phyloP scores from a whole-genome alignment of 2,888 invertebrate genomes.

The Cyaniris semiargus region DNA sequence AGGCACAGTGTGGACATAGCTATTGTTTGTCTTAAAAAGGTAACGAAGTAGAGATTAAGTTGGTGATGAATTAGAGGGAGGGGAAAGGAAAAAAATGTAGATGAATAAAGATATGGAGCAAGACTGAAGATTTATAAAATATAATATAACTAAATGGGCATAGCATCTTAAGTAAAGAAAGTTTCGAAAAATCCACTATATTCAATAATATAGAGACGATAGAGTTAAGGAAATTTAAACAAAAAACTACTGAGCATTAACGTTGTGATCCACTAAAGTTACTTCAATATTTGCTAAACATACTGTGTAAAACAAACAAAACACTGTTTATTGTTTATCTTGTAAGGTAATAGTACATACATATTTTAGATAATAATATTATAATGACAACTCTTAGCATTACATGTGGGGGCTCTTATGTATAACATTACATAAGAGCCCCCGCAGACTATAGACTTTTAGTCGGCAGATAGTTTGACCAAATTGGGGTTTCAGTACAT shows the following conservation, averaged over 20 bases:
- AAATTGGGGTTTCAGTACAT: too few relatives aligned
- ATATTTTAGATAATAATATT: conserved; percentile 13
- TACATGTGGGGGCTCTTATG: too few relatives aligned
- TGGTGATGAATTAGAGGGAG: background rate
- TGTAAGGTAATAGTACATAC: background rate
- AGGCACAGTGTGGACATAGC: too few relatives aligned
- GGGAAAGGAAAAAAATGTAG: background rate
- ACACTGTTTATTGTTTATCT: background rate
- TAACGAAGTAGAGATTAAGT: background rate
- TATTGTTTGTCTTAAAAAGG: conserved; percentile 9
- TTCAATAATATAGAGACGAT: background rate
- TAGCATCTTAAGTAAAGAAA: background rate
- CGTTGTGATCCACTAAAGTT: background rate
- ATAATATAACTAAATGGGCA: background rate
- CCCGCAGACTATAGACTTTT: too few relatives aligned
- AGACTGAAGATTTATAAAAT: background rate
- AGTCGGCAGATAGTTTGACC: too few relatives aligned
- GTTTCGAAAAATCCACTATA: background rate
- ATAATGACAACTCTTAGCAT: conserved; percentile 28
- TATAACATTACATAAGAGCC: too few relatives aligned
- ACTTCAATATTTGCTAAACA: background rate
- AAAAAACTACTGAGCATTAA: background rate
- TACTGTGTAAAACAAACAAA: background rate
- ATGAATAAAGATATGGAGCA: background rate
- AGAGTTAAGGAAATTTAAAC: background rate